Evolutionary conservation across 2,113 vertebrate species (phyloP), one percentile per base, ranked within the genome.

Genomic region (Symphodus melops): DNA sequence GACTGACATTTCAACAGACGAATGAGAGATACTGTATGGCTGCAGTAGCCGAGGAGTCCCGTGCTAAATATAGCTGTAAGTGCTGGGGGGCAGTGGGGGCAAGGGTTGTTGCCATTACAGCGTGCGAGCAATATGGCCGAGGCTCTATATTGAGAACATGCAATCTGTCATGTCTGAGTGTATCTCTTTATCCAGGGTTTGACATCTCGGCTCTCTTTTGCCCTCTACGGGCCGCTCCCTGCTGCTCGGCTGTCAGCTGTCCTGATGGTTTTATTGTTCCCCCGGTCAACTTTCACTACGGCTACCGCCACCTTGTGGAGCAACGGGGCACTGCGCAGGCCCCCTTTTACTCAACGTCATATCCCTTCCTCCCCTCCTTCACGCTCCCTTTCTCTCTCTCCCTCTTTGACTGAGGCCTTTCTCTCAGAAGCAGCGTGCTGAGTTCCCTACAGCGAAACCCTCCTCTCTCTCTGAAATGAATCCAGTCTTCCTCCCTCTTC

Each of bases 131-230:
- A 81, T 85, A 86, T 77, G 75, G 75, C 84, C 53, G 80, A 76
- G 72, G 72, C 81, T 91, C 92, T 92, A 91, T 93, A 92, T 92
- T 87, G 78, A 92, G 92, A 93, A 81, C 83, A 77, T 80, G 86
- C 88, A 85, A 79, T 92, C 86, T 93, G 92, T 93, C 90, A 91
- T 81, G 88, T 89, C 78, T 78, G 49, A 23, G 72, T 78, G 76
- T 72, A 83, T 88, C 65, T 91, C 90, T 94, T 93, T 85, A 92
- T 91, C 84, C 85, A 66, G 33, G 55, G 81, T 90, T 76, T 90
- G 88, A 92, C 91, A 84, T 86, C 76, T 75, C 52, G 52, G 81
- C 91, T 92, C 90, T 10, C 75, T 77, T 73, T 88, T 85, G 90
- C 90, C 91, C 93, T 88, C 86, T 91, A 63, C 73, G 68, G 90